phyloP scores from a whole-genome alignment of 2,888 invertebrate genomes.

The Troilus luridus region DNA sequence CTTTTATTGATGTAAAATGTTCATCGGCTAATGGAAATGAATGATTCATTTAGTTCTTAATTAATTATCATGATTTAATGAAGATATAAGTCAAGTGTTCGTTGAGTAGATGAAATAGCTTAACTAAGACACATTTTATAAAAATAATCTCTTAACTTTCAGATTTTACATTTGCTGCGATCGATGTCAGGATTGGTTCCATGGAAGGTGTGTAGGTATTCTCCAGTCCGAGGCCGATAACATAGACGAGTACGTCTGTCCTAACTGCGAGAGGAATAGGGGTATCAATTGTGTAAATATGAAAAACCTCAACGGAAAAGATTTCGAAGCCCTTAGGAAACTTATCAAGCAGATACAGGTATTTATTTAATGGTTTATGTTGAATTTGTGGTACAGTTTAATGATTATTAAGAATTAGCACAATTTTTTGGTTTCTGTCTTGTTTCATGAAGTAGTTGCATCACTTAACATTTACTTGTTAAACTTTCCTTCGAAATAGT shows the following conservation, averaged over 20 bases:
- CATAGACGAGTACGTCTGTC: conserved; percentile 97
- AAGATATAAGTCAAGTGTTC: too few species aligned
- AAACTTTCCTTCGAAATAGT: too few species aligned
- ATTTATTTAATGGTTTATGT: conserved; percentile 61
- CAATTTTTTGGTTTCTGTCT: too few species aligned
- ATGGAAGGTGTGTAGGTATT: conserved; percentile 96
- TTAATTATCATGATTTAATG: too few species aligned
- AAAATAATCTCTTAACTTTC: conserved; percentile 66
- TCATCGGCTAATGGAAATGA: too few species aligned
- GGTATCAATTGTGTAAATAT: conserved; percentile 91
- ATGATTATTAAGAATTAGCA: too few species aligned
- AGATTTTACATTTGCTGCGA: conserved; percentile 99
- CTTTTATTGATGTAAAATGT: too few species aligned
- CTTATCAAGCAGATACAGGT: conserved; percentile 92
- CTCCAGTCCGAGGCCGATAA: conserved; percentile 93
- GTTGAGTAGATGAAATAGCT: background rate
- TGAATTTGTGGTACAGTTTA: background rate
- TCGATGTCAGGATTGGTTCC: conserved; percentile 99
- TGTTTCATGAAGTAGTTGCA: too few species aligned
- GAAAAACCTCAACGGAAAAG: conserved; percentile 84
- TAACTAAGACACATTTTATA: background rate
- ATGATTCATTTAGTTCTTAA: too few species aligned
- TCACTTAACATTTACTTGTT: too few species aligned
- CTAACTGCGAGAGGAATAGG: conserved; percentile 92
- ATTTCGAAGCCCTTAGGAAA: conserved; percentile 86